Evolutionary conservation across 1,140 invertebrate genomes (phyloP), one percentile per base, ranked within the genome.

Genomic region (Sarcophaga bullata): DNA sequence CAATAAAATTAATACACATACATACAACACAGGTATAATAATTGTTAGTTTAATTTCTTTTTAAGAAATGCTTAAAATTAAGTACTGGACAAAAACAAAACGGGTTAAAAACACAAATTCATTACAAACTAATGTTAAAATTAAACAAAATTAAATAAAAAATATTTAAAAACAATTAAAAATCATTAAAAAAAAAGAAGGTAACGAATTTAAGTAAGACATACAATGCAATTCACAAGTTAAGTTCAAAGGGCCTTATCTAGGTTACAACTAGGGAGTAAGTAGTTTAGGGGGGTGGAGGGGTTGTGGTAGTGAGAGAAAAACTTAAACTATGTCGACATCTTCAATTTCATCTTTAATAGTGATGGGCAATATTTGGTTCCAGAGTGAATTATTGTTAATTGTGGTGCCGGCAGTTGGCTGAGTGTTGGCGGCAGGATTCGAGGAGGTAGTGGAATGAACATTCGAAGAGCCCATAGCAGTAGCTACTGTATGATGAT

Each of bases 271-370:
- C 25, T 37, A 37, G 25, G 25, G 25, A 37, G 25, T 37, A 37
- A 37, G 25, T 37, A 37, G 25, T 37, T 15, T 62, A 17, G 25
- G 25, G 25, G 25, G 25, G n/a, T n/a, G 25, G 25, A 37, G 25
- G 25, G 25, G 25, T 1, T 37, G 25, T 37, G 4, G 4, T 37
- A n/a, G 6, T 3, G 11, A 58, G n/a, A n/a, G 13, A 6, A 68
- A 68, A 68, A 19, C 62, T 68, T 68, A 78, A 78, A 19, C 75
- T 49, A 81, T 72, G 46, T 81, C 80, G 0, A 68, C 80, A 72
- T 81, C 80, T 49, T 81, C 80, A n/a, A 81, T 72, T 72, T 81
- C 80, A 49, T 62, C 80, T 72, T 81, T 81, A 11, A 81, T 81
- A 6, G 80, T 58, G 13, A 81, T 68, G 15, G 80, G 80, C 80